Evolutionary conservation across 2,113 vertebrate genomes (phyloP), one percentile per base, ranked within the genome.

Genomic region (Plecotus auritus): DNA sequence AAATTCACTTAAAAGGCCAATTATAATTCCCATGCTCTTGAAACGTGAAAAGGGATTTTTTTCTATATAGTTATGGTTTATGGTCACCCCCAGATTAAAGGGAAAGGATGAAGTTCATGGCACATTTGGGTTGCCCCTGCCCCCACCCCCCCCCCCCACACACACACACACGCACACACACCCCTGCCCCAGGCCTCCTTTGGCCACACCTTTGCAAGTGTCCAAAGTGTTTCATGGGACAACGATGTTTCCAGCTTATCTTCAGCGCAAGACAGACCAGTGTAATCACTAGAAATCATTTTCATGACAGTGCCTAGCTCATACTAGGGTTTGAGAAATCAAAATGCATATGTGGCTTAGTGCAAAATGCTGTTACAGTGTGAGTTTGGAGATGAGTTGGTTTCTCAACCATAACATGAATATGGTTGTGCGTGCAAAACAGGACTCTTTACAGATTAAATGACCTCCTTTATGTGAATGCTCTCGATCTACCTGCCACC

Each of bases 1-100:
- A 95, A 96, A 94, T 91, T 92, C 78, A 84, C 91, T 93, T 73
- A 93, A 95, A 95, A 91, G 92, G 26, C 64, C 78, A 95, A 20
- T 91, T 95, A 49, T 94, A 83, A 51, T 90, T 96, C 82, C 94
- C 88, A 90, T 85, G 91, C 35, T 83, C 69, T 88, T 80, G 49
- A 90, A 90, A 86, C 64, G 54, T 64, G 59, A 51, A 83, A 69
- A 76, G 28, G 7, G 5, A 23, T 69, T 92, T 88, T 84, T 72
- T 72, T 35, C 84, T 74, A 6, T 76, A 37, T 9, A 49, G 69
- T 90, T 40, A 28, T 9, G 16, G 35, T 77, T 90, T 40, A 28
- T 9, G 16, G 35, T 77, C 74, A 59, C 78, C 51, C 47, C 56
- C 54, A 74, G 67, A 69, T 37, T 51, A 47, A 76, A 80, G 28